phyloP scores from a whole-genome alignment of 2,113 vertebrate genomes.

The Chaetorhynchus papuensis region DNA sequence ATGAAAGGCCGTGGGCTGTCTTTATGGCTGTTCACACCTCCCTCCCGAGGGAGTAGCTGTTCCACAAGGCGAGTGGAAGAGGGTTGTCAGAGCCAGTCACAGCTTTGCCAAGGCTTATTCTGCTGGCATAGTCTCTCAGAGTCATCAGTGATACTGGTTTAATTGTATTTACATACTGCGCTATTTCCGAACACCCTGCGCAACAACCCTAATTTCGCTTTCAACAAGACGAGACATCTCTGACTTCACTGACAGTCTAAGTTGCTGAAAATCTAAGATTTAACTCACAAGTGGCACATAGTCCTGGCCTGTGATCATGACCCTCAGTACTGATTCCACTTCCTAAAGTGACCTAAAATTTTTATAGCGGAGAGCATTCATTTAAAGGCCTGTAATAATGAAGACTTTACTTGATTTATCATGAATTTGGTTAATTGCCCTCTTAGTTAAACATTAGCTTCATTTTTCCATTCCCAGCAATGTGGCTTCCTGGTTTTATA shows the following conservation, averaged over 20 bases:
- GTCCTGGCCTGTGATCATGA: neutral
- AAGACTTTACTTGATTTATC: neutral
- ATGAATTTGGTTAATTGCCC: neutral
- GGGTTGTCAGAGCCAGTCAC: neutral
- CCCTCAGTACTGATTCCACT: neutral
- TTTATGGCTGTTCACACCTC: neutral
- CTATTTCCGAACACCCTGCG: conserved; percentile 3
- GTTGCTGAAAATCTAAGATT: neutral
- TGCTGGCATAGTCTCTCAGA: neutral
- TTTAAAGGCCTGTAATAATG: neutral
- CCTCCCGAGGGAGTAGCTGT: neutral
- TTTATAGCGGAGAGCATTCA: neutral
- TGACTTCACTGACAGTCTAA: neutral
- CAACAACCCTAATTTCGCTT: conserved; percentile 1
- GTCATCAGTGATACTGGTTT: neutral
- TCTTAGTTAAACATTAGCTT: neutral
- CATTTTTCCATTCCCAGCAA: neutral
- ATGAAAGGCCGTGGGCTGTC: neutral
- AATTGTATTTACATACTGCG: conserved; percentile 56
- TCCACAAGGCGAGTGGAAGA: neutral
- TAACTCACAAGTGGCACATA: neutral
- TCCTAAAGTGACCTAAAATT: neutral
- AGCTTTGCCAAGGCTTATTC: neutral
- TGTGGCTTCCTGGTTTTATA: neutral
- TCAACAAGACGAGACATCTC: neutral